Base-by-base conservation (phyloP, 2,113 vertebrate species). In the Antechinus stuartii region DNA sequence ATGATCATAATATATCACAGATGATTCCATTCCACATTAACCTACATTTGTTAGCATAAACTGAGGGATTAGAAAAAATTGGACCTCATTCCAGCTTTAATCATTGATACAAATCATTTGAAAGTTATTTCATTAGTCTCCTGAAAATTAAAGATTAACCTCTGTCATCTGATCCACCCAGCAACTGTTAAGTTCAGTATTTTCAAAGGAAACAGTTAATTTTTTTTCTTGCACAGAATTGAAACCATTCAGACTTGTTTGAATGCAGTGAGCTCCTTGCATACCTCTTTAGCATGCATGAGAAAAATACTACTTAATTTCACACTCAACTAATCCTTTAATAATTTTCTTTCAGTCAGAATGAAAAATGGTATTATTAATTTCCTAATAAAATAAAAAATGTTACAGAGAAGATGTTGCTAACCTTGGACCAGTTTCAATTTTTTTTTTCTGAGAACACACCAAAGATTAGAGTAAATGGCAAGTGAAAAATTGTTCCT, bases 301-400 rank as follows among this genome's bases (percentile, higher is more conserved):
- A 98, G 95, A 96, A 98, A 98, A 98, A 97, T 97, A 92, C 91
- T 98, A 98, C 97, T 98, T 98, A 98, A 99, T 98, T 98, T 99
- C 98, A 99, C 97, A 98, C 97, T 98, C 97, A 98, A 96, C 96
- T 98, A 98, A 98, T 98, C 95, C 76, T 98, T 98, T 97, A 98
- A 98, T 96, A 98, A 97, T 98, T 98, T 98, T 97, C 94, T 98
- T 98, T 98, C 96, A 97, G 92, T 91, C 90, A 98, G 97, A 98
- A 97, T 98, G 98, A 97, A 98, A 98, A 98, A 98, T 68, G 90
- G 96, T 97, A 95, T 97, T 98, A 97, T 98, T 98, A 98, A 98
- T 98, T 98, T 93, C 94, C 96, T 98, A 98, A 98, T 97, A 98
- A 98, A 98, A 97, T 92, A 91, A 98, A 98, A 97, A 90, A 97